A percentile compares a stretch with the other conserved stretches of the same genome.
These are phyloP conservation scores for Blastobasis adustella DNA, from an alignment of 2,888 invertebrate genomes.

Conservation along the genomic window DNA sequence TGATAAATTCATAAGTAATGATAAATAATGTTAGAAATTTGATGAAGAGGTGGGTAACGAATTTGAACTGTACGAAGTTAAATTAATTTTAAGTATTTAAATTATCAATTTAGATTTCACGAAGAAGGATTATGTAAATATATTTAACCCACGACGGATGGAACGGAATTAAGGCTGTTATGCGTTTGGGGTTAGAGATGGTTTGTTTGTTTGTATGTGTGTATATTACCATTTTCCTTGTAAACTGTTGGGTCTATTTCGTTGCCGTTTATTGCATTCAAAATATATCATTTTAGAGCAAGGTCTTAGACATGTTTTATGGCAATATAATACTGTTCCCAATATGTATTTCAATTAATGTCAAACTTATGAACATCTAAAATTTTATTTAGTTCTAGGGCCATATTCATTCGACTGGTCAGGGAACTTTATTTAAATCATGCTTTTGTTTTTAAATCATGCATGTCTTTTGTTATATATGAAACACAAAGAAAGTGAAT, in stretches of 20 bases:
- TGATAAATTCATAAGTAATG: not conserved
- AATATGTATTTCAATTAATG: not conserved
- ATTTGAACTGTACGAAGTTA: not conserved
- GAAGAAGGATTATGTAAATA: no score
- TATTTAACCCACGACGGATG: not conserved
- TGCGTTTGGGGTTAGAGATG: not conserved
- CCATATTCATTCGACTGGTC: not conserved
- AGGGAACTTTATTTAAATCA: not conserved
- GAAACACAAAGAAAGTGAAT: not conserved
- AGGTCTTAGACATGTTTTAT: not conserved
- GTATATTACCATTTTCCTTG: not conserved
- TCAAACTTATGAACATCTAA: not conserved
- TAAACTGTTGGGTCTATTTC: not conserved
- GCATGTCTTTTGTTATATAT: not conserved
- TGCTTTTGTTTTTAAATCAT: not conserved
- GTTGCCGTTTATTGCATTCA: not conserved
- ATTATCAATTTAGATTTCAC: not conserved
- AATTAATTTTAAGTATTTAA: not conserved
- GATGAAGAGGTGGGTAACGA: not conserved
- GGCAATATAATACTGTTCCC: not conserved
- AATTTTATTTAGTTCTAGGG: not conserved
- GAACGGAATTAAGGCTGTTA: not conserved
- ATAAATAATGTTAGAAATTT: no score
- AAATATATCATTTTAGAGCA: not conserved
- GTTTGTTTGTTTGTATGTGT: not conserved